Conservation (phyloP, 2,888 invertebrate genomes). For the Vannuccia rotundouncinata region DNA sequence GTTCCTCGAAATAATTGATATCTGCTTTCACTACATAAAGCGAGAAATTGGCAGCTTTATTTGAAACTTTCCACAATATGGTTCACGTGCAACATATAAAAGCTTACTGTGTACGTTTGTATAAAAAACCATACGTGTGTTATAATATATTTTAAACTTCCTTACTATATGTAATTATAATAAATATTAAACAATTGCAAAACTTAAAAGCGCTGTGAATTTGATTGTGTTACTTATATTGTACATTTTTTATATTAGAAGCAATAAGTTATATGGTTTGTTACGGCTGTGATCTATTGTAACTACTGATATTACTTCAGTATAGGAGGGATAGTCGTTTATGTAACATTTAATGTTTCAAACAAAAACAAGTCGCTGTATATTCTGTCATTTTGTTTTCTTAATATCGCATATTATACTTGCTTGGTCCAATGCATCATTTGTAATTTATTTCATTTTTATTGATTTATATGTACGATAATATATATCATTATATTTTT, state of each 20-base stretch:
- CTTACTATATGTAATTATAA: background rate
- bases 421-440: too few species aligned
- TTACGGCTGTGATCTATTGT: background rate
- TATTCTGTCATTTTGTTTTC: background rate
- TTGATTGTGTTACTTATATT: background rate
- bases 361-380: background rate
- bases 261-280: background rate
- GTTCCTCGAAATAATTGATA: too few species aligned
- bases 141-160: too few species aligned
- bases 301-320: background rate
- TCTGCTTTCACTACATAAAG: too few species aligned
- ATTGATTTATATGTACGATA: too few species aligned
- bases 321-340: background rate
- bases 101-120: too few species aligned
- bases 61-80: too few species aligned
- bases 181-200: background rate
- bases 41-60: too few species aligned
- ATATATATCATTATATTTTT: background rate
- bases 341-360: background rate
- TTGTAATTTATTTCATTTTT: background rate
- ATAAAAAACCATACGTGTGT: too few species aligned
- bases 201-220: conserved; percentile 3
- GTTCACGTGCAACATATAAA: too few species aligned
- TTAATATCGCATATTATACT: too few species aligned
- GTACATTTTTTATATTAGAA: background rate